phyloP scores from a whole-genome alignment of 2,888 invertebrate genomes.

The Orchestes rusci region DNA sequence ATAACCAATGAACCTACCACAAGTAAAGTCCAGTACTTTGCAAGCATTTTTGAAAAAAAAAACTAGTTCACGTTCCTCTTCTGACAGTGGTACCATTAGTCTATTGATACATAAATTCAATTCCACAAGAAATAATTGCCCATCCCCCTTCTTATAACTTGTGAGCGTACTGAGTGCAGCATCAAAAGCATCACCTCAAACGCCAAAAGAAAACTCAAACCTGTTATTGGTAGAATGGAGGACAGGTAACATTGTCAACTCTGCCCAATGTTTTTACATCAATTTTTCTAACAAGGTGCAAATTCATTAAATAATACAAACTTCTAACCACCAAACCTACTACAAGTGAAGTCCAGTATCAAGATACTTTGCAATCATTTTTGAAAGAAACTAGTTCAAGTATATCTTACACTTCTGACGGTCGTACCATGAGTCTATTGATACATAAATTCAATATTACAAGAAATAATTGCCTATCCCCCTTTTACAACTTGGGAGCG shows the following conservation, averaged over 20 bases:
- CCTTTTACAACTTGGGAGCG: constrained; percentile 83
- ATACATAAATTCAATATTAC: constrained; percentile 92
- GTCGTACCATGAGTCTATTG: constrained; percentile 79
- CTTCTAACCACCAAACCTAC: constrained; percentile 55
- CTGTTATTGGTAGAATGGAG: constrained; percentile 67
- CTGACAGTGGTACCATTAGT: constrained; percentile 72
- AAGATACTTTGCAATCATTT: no score
- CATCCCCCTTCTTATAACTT: no score
- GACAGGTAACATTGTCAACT: constrained; percentile 43
- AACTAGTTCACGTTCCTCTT: no score
- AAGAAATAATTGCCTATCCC: constrained; percentile 93
- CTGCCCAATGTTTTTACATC: constrained; percentile 6
- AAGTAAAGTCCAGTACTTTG: no score
- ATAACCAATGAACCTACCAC: no score
- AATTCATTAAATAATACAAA: constrained; percentile 73
- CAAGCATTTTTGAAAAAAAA: no score
- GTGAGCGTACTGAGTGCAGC: constrained; percentile 67
- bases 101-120: constrained; percentile 95
- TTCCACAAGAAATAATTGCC: constrained; percentile 86
- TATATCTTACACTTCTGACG: constrained; percentile 75
- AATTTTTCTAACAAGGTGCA: constrained; percentile 52
- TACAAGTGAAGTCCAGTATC: no score
- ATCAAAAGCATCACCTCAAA: constrained; percentile 53
- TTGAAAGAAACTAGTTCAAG: no score
- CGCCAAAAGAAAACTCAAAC: no score